Base-by-base conservation (phyloP, 2,888 invertebrate genomes). In the Nymphalis polychloros region DNA sequence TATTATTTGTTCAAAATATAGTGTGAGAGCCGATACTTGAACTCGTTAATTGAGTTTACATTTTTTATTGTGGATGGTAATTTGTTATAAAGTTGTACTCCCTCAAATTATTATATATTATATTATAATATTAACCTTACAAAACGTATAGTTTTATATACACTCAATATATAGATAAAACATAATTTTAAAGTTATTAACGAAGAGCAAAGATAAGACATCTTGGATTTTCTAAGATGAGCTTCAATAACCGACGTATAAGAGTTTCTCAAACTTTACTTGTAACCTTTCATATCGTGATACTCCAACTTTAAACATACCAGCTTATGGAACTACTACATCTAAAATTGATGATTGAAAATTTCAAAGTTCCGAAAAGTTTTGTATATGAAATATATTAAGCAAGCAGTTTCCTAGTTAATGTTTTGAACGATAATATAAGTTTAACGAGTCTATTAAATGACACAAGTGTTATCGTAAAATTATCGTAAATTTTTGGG, bases 241-340 rank as follows among this genome's bases (percentile, higher is more conserved):
- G 35, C 6, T n/a, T 31, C 53, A 10, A 50, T 47, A 41, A 60
- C 66, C 65, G 55, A 46, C 63, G 49, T 55, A 50, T 68, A 62
- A 63, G 50, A 63, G 63, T 70, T 72, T 63, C 73, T 75, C 75
- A 64, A 76, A 76, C 72, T 76, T 76, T 70, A 49, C 71, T 67
- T 72, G 76, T 75, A 76, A 68, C 76, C 72, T 72, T 75, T 74
- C 75, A 76, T 75, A 75, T 75, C 72, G 72, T 65, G 53, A 70
- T 65, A 69, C 74, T 67, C 63, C 55, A 72, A 67, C 76, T 69
- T 53, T 72, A 64, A 72, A 72, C 67, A 65, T 70, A 53, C 68
- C 68, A 65, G 71, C 71, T 71, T 70, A 70, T 50, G 62, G 63
- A 72, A 74, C 72, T 73, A 74, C 72, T 73, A 66, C 63, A 74